phyloP scores from a whole-genome alignment of 2,888 invertebrate species.

The Gymnoscelis rufifasciata region DNA sequence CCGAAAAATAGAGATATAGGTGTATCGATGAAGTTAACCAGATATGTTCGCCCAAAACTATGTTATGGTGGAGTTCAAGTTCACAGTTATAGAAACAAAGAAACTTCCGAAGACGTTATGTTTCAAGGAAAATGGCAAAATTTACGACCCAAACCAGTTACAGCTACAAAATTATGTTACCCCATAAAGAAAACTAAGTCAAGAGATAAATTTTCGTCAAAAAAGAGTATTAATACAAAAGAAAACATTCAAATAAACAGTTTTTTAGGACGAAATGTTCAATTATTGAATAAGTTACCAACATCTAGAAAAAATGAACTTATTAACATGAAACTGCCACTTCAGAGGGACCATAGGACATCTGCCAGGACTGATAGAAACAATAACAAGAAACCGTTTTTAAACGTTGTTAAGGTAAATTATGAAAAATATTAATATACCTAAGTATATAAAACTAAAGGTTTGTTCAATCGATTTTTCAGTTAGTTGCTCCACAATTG shows the following conservation, averaged over 20 bases:
- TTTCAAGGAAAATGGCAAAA: constrained; percentile 67
- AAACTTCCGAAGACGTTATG: constrained; percentile 58
- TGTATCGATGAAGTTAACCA: constrained; percentile 13
- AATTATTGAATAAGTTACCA: background rate
- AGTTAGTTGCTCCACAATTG: too few relatives aligned
- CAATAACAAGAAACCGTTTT: constrained; percentile 18
- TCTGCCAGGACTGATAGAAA: background rate
- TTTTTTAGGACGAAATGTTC: constrained; percentile 6
- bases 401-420: constrained; percentile 37
- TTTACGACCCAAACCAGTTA: constrained; percentile 33
- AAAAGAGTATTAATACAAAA: constrained; percentile 23
- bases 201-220: too few relatives aligned
- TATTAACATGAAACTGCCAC: background rate
- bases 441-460: too few relatives aligned
- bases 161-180: constrained; percentile 35
- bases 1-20: constrained; percentile 3
- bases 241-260: constrained; percentile 10
- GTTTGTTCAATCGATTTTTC: too few relatives aligned
- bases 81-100: constrained; percentile 60
- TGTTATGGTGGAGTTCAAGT: constrained; percentile 58
- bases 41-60: constrained; percentile 39
- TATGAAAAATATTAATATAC: background rate
- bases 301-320: background rate
- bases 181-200: constrained; percentile 29
- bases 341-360: constrained; percentile 1